A percentile compares a stretch with the other conserved stretches of the same genome.
These are phyloP conservation scores for Achroia grisella DNA, from an alignment of 1,140 invertebrate species.

Conservation along the genomic window DNA sequence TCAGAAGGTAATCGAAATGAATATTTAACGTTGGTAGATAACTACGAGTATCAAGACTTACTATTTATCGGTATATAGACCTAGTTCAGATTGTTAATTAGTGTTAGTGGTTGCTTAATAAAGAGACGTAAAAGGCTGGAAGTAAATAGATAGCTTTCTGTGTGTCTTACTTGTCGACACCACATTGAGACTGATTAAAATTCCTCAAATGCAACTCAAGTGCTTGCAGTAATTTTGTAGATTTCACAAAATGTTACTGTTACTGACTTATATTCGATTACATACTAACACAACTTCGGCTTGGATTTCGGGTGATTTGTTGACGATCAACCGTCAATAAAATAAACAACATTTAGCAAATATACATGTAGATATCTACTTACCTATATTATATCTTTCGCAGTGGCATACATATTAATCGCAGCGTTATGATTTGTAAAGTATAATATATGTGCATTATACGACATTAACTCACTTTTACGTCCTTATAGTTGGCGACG, in stretches of 20 bases:
- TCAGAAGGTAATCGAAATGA: too few species aligned
- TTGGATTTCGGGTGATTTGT: too few species aligned
- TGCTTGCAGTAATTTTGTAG: constrained; percentile 7
- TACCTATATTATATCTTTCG: constrained; percentile 2
- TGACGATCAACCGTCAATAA: too few species aligned
- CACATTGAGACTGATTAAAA: constrained; percentile 18
- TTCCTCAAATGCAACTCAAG: constrained; percentile 17
- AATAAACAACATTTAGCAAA: too few species aligned
- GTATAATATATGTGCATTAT: too few species aligned
- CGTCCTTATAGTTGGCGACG: constrained; percentile 82
- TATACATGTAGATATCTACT: too few species aligned
- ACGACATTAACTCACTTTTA: constrained; percentile 80
- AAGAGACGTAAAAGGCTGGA: constrained; percentile 31
- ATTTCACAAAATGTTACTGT: background rate
- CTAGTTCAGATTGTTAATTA: constrained; percentile 17
- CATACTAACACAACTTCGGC: too few species aligned
- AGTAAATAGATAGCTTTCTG: constrained; percentile 17
- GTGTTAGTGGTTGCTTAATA: constrained; percentile 39
- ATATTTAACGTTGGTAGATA: too few species aligned
- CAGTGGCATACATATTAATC: background rate
- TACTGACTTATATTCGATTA: too few species aligned
- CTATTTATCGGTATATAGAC: too few species aligned
- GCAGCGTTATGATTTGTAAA: too few species aligned
- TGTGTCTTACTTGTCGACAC: constrained; percentile 1
- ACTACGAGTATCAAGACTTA: too few species aligned